Evolutionary conservation across 2,888 invertebrate species (phyloP), one percentile per base, ranked within the genome.

Genomic region (Leptopilina drosophilae): DNA sequence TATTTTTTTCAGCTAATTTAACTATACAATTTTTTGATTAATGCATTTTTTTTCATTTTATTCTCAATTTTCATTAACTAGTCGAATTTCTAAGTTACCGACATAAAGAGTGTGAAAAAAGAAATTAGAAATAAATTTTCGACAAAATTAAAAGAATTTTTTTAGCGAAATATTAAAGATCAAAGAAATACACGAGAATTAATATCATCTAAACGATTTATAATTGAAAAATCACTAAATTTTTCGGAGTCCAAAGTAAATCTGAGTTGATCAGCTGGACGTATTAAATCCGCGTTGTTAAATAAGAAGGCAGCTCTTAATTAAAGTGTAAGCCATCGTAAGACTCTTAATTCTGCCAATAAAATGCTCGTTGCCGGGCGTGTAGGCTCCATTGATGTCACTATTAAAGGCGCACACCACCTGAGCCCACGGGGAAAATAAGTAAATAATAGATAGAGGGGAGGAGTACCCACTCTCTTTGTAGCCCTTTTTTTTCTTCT

Each of bases 261-360:
- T 73, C 73, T 73, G 33, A 76, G 76, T 62, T 64, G 77, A 79
- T 79, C 77, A 53, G 69, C 77, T 64, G 69, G 77, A 83, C 78
- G 62, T 64, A 78, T 78, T 59, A 82, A 80, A 81, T 80, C 80
- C 75, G 56, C 75, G 56, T 42, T 78, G 75, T 80, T 80, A 80
- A 84, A 84, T 82, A 82, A 83, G 82, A 82, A 82, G 82, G 76
- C 79, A 73, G 83, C 84, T 84, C 85, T 87, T 87, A 87, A 87
- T 87, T 86, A 86, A 87, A 86, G 82, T 79, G 77, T 84, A 84
- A 85, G 84, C 85, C 83, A 65, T 77, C 79, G 78, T 81, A 84
- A 86, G 86, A 84, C 89, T 86, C 88, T 89, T 89, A 89, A 89
- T 89, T 88, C 89, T 87, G 84, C 84, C 87, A 87, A 87, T 89